phyloP scores from a whole-genome alignment of 1,140 invertebrate species.

The Pentalonia nigronervosa region DNA sequence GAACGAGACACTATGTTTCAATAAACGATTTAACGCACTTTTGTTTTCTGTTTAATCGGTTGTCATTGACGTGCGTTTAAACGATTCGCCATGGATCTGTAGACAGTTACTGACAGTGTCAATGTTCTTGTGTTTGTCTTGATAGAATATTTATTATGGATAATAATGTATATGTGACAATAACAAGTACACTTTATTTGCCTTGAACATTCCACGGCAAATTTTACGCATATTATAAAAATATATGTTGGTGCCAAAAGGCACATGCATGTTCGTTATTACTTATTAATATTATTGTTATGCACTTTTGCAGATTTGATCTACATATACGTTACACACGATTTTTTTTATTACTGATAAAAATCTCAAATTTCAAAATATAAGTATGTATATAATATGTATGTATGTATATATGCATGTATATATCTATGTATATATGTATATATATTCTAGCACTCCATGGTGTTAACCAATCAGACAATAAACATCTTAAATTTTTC shows the following conservation, averaged over 20 bases:
- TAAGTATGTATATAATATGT: background rate
- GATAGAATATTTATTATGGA: background rate
- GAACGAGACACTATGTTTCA: background rate
- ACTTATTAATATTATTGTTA: background rate
- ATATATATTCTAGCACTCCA: background rate
- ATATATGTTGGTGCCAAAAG: background rate
- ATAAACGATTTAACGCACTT: conserved; percentile 41
- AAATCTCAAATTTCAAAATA: background rate
- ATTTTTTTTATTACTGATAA: background rate
- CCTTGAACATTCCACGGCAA: conserved; percentile 26
- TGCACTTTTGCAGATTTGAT: background rate
- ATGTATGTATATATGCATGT: background rate
- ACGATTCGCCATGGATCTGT: conserved; percentile 41
- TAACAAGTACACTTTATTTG: too few species aligned
- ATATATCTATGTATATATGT: background rate
- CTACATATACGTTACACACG: background rate
- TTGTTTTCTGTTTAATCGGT: conserved; percentile 28
- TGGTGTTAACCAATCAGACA: background rate
- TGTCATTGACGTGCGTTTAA: background rate
- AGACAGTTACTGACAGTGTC: background rate
- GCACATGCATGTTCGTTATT: background rate
- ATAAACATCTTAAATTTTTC: background rate
- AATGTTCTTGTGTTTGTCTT: background rate
- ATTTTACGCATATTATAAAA: conserved; percentile 36
- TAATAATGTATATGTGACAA: background rate